Conservation (phyloP, 2,113 vertebrate species). For the Hydrolagus affinis region DNA sequence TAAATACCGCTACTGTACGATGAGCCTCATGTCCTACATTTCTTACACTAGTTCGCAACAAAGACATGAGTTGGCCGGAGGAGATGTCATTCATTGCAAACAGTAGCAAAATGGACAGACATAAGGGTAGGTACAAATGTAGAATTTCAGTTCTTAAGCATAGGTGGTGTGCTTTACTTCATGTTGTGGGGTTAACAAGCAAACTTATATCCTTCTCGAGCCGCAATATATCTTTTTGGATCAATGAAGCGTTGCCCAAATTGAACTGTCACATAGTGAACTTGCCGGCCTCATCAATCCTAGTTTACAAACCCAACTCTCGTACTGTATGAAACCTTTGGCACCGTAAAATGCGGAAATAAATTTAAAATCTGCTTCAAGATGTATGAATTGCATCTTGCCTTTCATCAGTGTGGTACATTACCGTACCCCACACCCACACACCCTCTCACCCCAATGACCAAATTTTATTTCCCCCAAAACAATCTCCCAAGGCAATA, state of each 20-base stretch:
- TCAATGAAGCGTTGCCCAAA: neutral
- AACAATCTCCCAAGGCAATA: no score
- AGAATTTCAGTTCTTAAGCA: constrained; percentile 22
- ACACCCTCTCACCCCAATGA: no score
- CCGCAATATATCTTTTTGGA: constrained; percentile 6
- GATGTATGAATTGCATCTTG: neutral
- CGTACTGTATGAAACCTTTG: neutral
- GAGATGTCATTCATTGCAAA: constrained; percentile 99
- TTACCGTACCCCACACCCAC: no score
- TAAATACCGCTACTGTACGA: neutral
- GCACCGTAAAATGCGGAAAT: neutral
- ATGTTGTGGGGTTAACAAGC: constrained; percentile 22
- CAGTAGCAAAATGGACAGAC: constrained; percentile 96
- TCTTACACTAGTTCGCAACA: constrained; percentile 79
- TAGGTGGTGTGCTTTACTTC: neutral
- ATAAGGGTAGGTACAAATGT: constrained; percentile 72
- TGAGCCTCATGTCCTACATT: constrained; percentile 27
- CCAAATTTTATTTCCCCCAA: no score
- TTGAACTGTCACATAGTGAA: neutral
- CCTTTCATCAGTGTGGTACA: neutral
- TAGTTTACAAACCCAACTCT: neutral
- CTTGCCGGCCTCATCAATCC: neutral
- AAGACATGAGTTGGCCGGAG: constrained; percentile 99
- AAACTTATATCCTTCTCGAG: neutral
- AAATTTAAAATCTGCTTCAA: neutral